Evolutionary conservation across 2,888 invertebrate species (phyloP).

Genomic region (Acrocyrtus sp.): DNA sequence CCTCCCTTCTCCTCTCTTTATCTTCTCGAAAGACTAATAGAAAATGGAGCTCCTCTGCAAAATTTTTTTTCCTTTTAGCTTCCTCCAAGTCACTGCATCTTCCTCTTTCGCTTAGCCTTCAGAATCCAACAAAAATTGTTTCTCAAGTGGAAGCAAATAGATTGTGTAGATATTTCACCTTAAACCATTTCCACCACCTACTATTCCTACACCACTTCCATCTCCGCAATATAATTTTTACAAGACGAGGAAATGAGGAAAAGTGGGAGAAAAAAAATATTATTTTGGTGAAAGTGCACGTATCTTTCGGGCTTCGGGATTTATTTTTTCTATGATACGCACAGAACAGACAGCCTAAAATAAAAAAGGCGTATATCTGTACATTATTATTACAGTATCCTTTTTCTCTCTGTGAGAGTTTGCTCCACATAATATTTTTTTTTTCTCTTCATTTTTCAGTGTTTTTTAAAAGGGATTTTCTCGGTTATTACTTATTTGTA

Average conservation of each 20-base stretch:
- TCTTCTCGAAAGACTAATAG: too few relatives aligned
- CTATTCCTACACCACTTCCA: too few relatives aligned
- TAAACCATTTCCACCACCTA: too few relatives aligned
- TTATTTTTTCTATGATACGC: too few relatives aligned
- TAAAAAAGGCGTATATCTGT: too few relatives aligned
- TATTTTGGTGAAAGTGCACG: not conserved
- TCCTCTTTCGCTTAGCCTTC: slow-evolving; percentile 27
- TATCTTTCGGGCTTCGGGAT: not conserved
- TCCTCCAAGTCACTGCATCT: slow-evolving; percentile 12
- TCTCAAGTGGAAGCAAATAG: slow-evolving; percentile 11
- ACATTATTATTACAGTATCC: too few relatives aligned
- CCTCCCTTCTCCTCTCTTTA: not conserved
- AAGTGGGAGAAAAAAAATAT: not conserved
- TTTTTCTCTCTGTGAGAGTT: too few relatives aligned
- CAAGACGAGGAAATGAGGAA: slow-evolving; percentile 4
- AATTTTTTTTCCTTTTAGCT: too few relatives aligned
- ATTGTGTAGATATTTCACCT: not conserved
- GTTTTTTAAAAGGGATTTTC: slow-evolving; percentile 10
- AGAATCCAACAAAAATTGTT: slow-evolving; percentile 39
- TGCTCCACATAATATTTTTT: not conserved
- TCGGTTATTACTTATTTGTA: not conserved
- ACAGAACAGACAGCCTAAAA: too few relatives aligned
- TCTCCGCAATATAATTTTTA: not conserved
- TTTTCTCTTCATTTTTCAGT: not conserved
- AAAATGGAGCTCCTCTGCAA: not conserved